Evolutionary conservation across 1,140 invertebrate species (phyloP).

Genomic region (Drosophila malerkotliana): DNA sequence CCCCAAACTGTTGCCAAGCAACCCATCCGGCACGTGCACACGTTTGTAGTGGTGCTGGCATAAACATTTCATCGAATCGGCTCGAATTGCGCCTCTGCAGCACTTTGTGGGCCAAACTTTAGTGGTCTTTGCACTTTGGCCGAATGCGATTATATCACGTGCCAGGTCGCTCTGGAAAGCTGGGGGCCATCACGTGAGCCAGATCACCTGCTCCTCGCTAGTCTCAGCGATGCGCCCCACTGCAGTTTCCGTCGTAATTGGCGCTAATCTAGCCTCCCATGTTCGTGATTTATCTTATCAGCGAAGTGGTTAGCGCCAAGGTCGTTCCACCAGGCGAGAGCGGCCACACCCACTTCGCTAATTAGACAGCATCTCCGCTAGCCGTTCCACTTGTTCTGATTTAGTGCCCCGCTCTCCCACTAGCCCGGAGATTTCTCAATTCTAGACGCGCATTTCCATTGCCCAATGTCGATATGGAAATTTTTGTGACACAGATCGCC

Average conservation of each 20-base stretch:
- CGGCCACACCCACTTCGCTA: slow-evolving; percentile 36
- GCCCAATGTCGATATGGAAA: slow-evolving; percentile 60
- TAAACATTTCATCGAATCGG: slow-evolving; percentile 5
- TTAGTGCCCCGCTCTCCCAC: slow-evolving; percentile 8
- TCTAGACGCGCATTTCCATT: slow-evolving; percentile 44
- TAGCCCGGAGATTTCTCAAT: slow-evolving; percentile 55
- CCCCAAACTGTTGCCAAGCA: slow-evolving; percentile 60
- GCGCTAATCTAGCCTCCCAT: slow-evolving; percentile 20
- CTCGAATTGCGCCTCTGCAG: slow-evolving; percentile 25
- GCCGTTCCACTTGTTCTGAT: slow-evolving; percentile 19
- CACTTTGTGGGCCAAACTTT: slow-evolving; percentile 29
- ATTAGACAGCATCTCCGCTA: slow-evolving; percentile 31
- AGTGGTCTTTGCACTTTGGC: slow-evolving; percentile 42
- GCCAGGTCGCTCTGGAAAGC: slow-evolving; percentile 11
- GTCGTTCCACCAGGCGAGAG: slow-evolving; percentile 12
- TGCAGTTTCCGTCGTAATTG: slow-evolving; percentile 27
- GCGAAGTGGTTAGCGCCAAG: slow-evolving; percentile 22
- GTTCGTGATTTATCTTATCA: slow-evolving; percentile 37
- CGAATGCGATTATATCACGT: slow-evolving; percentile 59
- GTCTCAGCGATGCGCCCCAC: slow-evolving; percentile 10
- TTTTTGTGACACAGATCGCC: slow-evolving; percentile 62
- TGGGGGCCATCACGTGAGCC: slow-evolving; percentile 58
- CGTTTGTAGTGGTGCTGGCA: slow-evolving; percentile 49
- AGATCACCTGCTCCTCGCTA: slow-evolving; percentile 8
- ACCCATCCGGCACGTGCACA: slow-evolving; percentile 70